Base-by-base conservation (phyloP, 2,888 invertebrate genomes). In the Dynastes tityus region DNA sequence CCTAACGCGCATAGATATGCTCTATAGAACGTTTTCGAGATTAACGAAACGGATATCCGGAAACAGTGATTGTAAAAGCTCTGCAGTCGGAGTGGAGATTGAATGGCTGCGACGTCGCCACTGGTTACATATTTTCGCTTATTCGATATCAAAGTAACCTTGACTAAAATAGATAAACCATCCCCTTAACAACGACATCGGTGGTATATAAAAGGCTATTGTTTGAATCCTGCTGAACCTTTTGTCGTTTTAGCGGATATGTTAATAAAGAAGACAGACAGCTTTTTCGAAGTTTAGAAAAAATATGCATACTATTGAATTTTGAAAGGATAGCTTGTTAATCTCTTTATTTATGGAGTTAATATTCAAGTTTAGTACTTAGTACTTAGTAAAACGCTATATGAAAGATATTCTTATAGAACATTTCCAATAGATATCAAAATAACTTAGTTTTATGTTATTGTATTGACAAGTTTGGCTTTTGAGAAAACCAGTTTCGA, bases 141-240 rank as follows among this genome's bases (percentile, higher is more conserved):
- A 71, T 79, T 79, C 79, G 76, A 79, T 79, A 79, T 79, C 76
- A 71, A 71, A 40, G 70, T 53, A 45, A 68, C 75, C 79, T 79
- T 79, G 75, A 74, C 79, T 58, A 70, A 79, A 79, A 79, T 76
- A 79, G 79, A 79, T 79, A 76, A 79, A 76, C 78, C 78, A 45
- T 70, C 16, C 16, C 76, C 61, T 45, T 51, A 53, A 51, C 63
- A 71, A 58, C 64, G 71, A 61, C 76, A 65, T 74, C 73, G 78
- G 67, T 64, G 53, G n/a, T 53, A 74, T 65, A 73, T 74, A 61
- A 74, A 74, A 45, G 58, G 22, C 73, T 71, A 71, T 78, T 78
- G 78, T 78, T 49, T 45, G 27, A 16, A 45, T 45, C 1, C 45
- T 74, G 73, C 27, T 74, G 40, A 13, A 67, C 13, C 70, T 51